phyloP scores from a whole-genome alignment of 2,113 vertebrate genomes.

The Podarcis muralis region DNA sequence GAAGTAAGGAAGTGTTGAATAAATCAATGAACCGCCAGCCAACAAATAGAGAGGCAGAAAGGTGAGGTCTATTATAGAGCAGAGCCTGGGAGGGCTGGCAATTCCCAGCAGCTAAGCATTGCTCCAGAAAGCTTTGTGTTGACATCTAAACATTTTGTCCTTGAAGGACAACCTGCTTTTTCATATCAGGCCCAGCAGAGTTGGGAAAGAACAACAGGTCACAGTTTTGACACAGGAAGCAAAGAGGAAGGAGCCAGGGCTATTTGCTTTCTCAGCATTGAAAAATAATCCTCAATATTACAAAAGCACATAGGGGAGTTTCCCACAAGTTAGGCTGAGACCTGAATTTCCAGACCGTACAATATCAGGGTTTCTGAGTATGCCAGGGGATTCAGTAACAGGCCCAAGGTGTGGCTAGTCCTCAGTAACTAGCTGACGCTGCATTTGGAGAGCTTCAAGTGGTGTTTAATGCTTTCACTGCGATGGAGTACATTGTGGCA shows the following conservation, averaged over 20 bases:
- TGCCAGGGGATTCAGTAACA: not conserved
- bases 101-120: not conserved
- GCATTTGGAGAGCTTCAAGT: not conserved
- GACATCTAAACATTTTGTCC: not conserved
- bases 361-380: fast-evolving
- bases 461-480: too few species aligned
- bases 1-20: conserved; percentile 8
- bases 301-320: not conserved
- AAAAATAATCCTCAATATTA: not conserved
- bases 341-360: too few species aligned
- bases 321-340: fast-evolving
- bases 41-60: not conserved
- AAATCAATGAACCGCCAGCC: not conserved
- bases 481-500: not conserved
- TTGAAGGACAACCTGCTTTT: not conserved
- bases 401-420: fast-evolving
- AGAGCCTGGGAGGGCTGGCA: not conserved
- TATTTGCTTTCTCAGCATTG: not conserved
- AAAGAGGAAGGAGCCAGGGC: fast-evolving
- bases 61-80: not conserved
- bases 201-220: not conserved
- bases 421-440: not conserved
- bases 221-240: not conserved
- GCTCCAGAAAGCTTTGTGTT: not conserved
- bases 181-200: not conserved